A percentile compares a stretch with the other conserved stretches of the same genome.
Evolutionary conservation across 1,140 invertebrate genomes (phyloP).

Genomic region (Vanessa atalanta): DNA sequence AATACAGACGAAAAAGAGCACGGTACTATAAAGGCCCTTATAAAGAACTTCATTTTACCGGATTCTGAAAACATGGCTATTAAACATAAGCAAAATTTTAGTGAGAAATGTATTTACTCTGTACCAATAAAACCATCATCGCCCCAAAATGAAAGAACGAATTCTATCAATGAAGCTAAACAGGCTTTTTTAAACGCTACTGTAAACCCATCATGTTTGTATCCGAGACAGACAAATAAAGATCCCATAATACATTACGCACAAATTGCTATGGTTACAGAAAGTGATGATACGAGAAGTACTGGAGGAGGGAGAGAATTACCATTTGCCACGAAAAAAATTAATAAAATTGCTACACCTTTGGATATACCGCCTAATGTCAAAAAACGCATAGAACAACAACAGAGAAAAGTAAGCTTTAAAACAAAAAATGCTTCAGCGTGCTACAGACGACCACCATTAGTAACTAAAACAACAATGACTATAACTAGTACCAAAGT

Average conservation of each 20-base stretch:
- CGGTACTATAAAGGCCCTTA: conserved; percentile 62
- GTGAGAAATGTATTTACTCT: conserved; percentile 64
- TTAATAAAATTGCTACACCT: conserved; percentile 46
- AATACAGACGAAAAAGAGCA: conserved; percentile 62
- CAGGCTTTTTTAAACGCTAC: conserved; percentile 67
- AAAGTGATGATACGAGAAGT: conserved; percentile 73
- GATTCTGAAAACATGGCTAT: conserved; percentile 70
- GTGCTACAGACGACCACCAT: conserved; percentile 62
- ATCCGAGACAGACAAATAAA: conserved; percentile 34
- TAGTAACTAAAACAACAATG: conserved; percentile 71
- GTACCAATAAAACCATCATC: conserved; percentile 60
- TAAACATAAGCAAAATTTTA: conserved; percentile 64
- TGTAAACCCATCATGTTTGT: conserved; percentile 38
- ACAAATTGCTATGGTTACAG: conserved; percentile 68
- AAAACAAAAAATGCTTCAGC: conserved; percentile 76
- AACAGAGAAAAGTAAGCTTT: conserved; percentile 78
- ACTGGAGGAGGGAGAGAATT: conserved; percentile 69
- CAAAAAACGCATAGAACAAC: conserved; percentile 63
- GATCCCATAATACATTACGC: conserved; percentile 70
- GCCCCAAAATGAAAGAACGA: conserved; percentile 52
- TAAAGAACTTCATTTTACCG: conserved; percentile 69
- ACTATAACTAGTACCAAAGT: conserved; percentile 79
- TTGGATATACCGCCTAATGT: conserved; percentile 49
- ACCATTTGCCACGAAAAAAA: conserved; percentile 35
- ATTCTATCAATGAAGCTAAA: conserved; percentile 65